Base-by-base conservation (phyloP, 2,888 invertebrate species). In the Drosophila colorata region DNA sequence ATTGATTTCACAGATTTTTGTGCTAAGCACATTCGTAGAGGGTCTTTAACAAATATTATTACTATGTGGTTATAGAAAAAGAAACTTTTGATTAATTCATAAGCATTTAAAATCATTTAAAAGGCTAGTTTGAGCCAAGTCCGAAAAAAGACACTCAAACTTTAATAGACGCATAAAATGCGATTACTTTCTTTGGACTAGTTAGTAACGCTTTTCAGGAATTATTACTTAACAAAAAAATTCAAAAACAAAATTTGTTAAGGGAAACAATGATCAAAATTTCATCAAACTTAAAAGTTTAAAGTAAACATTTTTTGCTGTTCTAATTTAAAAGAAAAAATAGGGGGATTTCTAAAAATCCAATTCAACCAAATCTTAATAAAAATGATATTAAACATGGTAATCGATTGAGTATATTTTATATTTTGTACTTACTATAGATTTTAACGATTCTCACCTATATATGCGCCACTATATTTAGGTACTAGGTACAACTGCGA, bases 21-120 rank as follows among this genome's bases (percentile, higher is more conserved):
- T 18, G 9, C 40, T 46, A 55, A 13, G n/a, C 49, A 51, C 16
- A 51, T 28, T 28, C 25, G 25, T 28, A 16, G 18, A 23, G 9
- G 35, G 18, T 37, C 43, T 51, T 35, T 51, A n/a, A n/a, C 14
- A 43, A 16, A 31, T 16, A 44, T 47, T 9, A 5, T 33, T 33
- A 40, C 11, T 16, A 46, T 37, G 33, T 13, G 43, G 38, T 44
- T 9, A 23, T 37, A 7, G 9, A 28, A 28, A 8, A 28, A 43
- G 33, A 23, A 57, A 7, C 41, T 43, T 37, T 47, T 48, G 47
- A 71, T 74, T 56, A 49, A 77, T 59, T 48, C n/a, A 31, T 56
- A n/a, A 28, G n/a, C 33, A 43, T 41, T 52, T 28, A 6, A 35
- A 48, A 43, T 47, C 25, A 25, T 14, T 56, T 14, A 35, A 53